Evolutionary conservation across 1,140 invertebrate species (phyloP), one percentile per base, ranked within the genome.

Genomic region (Himalopsyche phryganea): DNA sequence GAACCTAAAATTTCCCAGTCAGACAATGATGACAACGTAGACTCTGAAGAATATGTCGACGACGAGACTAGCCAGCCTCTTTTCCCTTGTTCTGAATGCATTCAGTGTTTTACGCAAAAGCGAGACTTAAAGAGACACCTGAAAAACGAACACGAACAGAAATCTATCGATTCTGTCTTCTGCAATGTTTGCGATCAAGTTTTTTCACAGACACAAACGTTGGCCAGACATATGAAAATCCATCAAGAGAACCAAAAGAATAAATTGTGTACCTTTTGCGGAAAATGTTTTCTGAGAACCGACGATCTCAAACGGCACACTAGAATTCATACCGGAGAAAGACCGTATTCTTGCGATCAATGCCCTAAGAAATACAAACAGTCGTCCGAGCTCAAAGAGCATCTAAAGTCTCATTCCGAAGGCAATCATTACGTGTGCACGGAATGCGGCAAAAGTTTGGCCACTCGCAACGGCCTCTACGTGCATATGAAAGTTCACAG

Each of bases 381-480:
- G 46, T 57, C 58, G 9, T 61, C 60, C 14, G 80, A 80, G 57
- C 67, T 83, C 1, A 73, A 80, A 42, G 81, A 81, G 6, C 83
- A 84, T 66, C 75, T 82, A 40, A 69, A 81, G 44, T 75, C 78
- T 48, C 82, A 84, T 65, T 82, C 81, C 14, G 80, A 80, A 4
- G 81, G 81, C 50, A 82, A 82, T 66, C 80, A 81, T 1, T 84
- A 82, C 63, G 75, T 81, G 62, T 85, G 83, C 65, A 79, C 72
- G 61, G 82, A 81, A 63, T 85, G 84, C 65, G 69, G 73, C 19
- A 76, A 84, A 65, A 71, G 67, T 11, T 71, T 76, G 58, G 57
- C 68, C 2, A 62, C 63, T 28, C 50, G 63, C 6, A 65, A 65
- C 42, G 63, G 63, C 1, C 19, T 61, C 3, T 65, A 65, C 51